phyloP scores from a whole-genome alignment of 2,113 vertebrate genomes.

The Eleginops maclovinus region DNA sequence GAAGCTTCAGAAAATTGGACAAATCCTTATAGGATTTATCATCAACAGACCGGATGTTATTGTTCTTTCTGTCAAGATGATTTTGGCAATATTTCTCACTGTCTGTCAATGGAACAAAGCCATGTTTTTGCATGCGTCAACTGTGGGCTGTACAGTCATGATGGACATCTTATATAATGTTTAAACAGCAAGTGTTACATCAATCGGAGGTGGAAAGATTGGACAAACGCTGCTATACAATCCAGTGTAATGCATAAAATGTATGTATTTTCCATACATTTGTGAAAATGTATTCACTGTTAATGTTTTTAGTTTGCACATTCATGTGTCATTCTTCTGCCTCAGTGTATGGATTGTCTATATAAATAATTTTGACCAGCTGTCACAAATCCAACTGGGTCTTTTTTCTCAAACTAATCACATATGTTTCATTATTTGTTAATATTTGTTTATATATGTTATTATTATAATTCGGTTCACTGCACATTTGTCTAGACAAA shows the following conservation, averaged over 20 bases:
- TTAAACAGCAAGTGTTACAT: slow-evolving; percentile 6
- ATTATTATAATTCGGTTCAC: not conserved
- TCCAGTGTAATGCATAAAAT: not conserved
- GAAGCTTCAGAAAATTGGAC: slow-evolving; percentile 19
- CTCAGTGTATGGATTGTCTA: not conserved
- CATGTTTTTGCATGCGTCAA: not conserved
- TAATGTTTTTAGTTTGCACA: not conserved
- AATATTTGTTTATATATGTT: not conserved
- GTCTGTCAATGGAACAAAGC: not conserved
- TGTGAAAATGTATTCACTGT: not conserved
- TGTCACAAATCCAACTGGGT: not conserved
- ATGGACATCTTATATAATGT: not conserved
- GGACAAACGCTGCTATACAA: not conserved
- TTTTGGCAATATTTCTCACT: not conserved
- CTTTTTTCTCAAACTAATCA: not conserved
- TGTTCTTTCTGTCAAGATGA: slow-evolving; percentile 34
- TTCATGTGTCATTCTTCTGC: not conserved
- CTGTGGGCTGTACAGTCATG: not conserved
- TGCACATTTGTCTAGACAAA: not conserved
- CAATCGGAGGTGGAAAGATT: not conserved
- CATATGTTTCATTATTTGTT: not conserved
- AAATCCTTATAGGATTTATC: slow-evolving; percentile 25
- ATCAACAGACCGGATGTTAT: slow-evolving; percentile 38
- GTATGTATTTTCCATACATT: not conserved
- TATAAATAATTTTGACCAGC: not conserved